A percentile compares a stretch with the other conserved stretches of the same genome.
phyloP scores from a whole-genome alignment of 92 coral and sea anemone species.

The Montipora capitata region DNA sequence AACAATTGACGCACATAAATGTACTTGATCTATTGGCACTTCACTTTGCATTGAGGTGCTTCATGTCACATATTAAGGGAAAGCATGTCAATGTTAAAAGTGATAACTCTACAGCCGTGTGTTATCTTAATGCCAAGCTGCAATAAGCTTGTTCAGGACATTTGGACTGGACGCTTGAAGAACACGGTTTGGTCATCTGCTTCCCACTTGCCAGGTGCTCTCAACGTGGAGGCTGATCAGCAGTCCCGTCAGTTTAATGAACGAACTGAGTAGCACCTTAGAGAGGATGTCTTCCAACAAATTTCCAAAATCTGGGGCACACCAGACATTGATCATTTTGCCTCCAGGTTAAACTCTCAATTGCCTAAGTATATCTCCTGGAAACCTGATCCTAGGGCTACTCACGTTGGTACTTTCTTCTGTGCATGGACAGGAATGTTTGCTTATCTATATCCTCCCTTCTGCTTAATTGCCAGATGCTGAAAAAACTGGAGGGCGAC shows the following conservation, averaged over 20 bases:
- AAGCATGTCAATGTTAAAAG: too few species aligned
- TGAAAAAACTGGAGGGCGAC: too few species aligned
- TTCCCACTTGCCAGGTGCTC: background rate
- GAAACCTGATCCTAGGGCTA: constrained; percentile 74
- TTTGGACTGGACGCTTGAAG: background rate
- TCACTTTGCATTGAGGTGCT: too few species aligned
- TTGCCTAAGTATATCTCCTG: constrained; percentile 44
- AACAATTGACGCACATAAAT: too few species aligned
- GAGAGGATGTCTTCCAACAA: background rate
- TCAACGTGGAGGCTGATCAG: constrained; percentile 5
- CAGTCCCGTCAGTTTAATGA: constrained; percentile 1
- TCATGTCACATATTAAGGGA: too few species aligned
- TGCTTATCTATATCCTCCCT: too few species aligned
- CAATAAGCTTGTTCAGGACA: background rate
- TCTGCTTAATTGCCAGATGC: too few species aligned
- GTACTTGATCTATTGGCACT: too few species aligned
- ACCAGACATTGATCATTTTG: constrained; percentile 50
- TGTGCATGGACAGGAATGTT: background rate
- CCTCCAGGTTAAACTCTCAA: constrained; percentile 52
- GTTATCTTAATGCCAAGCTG: background rate
- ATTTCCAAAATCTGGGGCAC: constrained; percentile 21
- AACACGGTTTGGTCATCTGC: background rate
- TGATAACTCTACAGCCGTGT: too few species aligned
- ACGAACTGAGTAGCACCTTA: constrained; percentile 1
- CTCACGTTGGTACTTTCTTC: constrained; percentile 35